Percentiles rank a stretch among this genome's conserved stretches.
phyloP scores from a whole-genome alignment of 2,797 vertebrate genomes.

The Cottoperca gobio region DNA sequence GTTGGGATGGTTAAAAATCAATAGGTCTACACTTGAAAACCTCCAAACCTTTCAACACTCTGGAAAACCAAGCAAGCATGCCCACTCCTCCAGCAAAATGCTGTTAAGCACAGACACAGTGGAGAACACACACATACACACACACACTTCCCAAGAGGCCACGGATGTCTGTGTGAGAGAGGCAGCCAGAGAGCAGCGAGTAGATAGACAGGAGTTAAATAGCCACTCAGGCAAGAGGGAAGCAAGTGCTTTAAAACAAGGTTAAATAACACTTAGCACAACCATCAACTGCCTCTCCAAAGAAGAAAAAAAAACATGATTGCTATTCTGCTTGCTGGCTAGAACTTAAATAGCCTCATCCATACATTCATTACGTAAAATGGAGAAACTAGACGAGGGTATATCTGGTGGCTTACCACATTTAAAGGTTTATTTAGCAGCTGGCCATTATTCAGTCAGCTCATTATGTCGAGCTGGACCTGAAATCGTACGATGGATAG shows the following conservation, averaged over 20 bases:
- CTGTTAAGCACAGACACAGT: conserved; percentile 59
- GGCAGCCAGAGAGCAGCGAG: conserved; percentile 65
- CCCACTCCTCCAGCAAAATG: conserved; percentile 49
- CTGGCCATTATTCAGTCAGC: conserved; percentile 68
- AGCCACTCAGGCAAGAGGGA: conserved; percentile 83
- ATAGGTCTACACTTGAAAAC: conserved; percentile 70
- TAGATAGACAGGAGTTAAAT: conserved; percentile 83
- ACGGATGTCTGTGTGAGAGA: conserved; percentile 56
- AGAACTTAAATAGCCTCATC: conserved; percentile 68
- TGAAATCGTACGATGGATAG: conserved; percentile 52
- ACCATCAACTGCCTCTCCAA: conserved; percentile 81
- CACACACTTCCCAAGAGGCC: conserved; percentile 57
- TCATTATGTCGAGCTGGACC: conserved; percentile 68
- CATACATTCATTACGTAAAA: conserved; percentile 71
- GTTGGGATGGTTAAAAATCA: conserved; percentile 56
- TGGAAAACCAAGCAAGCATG: conserved; percentile 60
- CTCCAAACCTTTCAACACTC: conserved; percentile 69
- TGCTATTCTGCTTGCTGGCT: conserved; percentile 62
- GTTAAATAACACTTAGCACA: conserved; percentile 87
- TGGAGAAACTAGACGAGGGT: conserved; percentile 42
- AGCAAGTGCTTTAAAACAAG: conserved; percentile 86
- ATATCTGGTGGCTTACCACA: conserved; percentile 56
- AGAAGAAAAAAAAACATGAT: conserved; percentile 58
- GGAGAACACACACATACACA: no score
- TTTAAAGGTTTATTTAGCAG: conserved; percentile 72